These are phyloP conservation scores for Chorisops tibialis DNA, from an alignment of 2,888 invertebrate genomes.

Conservation along the genomic window DNA sequence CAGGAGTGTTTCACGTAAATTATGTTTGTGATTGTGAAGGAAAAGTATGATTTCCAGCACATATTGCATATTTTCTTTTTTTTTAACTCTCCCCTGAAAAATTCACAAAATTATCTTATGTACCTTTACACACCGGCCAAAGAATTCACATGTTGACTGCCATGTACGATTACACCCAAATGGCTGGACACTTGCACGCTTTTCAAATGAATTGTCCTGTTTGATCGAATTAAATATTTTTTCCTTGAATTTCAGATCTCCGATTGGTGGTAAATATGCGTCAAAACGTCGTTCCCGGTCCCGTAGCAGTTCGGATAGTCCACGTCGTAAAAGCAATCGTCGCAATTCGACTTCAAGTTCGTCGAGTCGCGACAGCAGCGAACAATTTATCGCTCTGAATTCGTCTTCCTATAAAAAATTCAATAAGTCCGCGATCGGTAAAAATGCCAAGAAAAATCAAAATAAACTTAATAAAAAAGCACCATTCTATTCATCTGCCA, in stretches of 20 bases:
- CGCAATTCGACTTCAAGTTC: constrained; percentile 46
- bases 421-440: not conserved
- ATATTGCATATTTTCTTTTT: no score
- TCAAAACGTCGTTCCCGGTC: constrained; percentile 43
- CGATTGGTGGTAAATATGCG: constrained; percentile 17
- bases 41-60: no score
- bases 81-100: no score
- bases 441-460: constrained; percentile 32
- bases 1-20: no score
- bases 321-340: constrained; percentile 53
- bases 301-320: constrained; percentile 52
- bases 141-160: no score
- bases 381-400: constrained; percentile 39
- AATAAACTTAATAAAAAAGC: constrained; percentile 57
- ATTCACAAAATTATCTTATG: no score
- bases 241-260: constrained; percentile 27
- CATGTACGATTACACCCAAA: no score
- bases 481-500: constrained; percentile 65
- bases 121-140: no score
- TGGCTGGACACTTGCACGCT: no score
- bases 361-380: constrained; percentile 46
- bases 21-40: no score
- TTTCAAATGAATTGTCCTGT: not conserved
- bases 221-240: not conserved
- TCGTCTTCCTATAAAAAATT: constrained; percentile 29